These are phyloP conservation scores for Halcyon smyrnensis DNA, from an alignment of 2,797 vertebrate genomes.

Conservation along the genomic window DNA sequence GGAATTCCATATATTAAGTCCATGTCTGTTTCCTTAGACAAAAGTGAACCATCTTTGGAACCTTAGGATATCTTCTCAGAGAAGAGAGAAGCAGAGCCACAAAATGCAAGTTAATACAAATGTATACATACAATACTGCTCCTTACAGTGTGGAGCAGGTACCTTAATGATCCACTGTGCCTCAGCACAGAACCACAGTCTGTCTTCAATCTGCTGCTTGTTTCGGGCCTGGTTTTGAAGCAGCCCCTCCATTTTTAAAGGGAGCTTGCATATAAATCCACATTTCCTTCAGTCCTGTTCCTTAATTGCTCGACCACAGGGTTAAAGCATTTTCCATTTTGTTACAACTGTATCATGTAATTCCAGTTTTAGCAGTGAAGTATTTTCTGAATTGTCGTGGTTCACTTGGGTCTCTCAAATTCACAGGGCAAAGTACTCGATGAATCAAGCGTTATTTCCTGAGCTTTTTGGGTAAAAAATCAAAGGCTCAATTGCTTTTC, in stretches of 20 bases:
- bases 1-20: background rate
- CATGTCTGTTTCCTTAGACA: background rate
- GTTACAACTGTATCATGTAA: background rate
- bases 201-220: background rate
- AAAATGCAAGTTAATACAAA: background rate
- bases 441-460: background rate
- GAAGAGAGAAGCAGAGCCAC: background rate
- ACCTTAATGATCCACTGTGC: background rate
- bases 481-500: background rate
- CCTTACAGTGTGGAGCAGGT: background rate
- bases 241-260: background rate
- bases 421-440: background rate
- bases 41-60: background rate
- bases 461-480: background rate
- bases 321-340: background rate
- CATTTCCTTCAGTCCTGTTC: background rate
- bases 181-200: background rate
- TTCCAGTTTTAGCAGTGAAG: background rate
- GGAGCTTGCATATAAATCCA: background rate
- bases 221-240: background rate
- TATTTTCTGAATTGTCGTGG: background rate
- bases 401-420: background rate
- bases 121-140: background rate
- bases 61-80: background rate
- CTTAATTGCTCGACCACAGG: background rate